Base-by-base conservation (phyloP, 2,888 invertebrate species). In the Herminia tarsipennalis region DNA sequence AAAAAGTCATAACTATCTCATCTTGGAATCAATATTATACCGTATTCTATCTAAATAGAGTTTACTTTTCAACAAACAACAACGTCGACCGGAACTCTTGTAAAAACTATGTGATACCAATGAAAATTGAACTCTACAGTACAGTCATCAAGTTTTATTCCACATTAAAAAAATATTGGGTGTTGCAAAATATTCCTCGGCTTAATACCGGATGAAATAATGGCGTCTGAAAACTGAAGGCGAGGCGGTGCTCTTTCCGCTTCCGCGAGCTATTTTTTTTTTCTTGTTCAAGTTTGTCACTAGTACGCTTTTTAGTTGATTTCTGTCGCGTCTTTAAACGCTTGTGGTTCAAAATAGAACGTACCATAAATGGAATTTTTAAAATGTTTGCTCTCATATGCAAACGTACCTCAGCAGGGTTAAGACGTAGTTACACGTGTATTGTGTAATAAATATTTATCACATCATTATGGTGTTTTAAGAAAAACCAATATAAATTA, bases 211-310 rank as follows among this genome's bases (percentile, higher is more conserved):
- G 76, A 78, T 79, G 81, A 81, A 80, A 79, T 81, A 81, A 83
- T 81, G 76, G 75, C 76, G 79, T 70, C 81, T 84, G 78, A 82
- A 86, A 81, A 73, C 81, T 82, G 77, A 78, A 81, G 79, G 70
- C 73, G 73, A 70, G 55, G 76, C 76, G 77, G 76, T 78, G 76
- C 77, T 72, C 74, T 83, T 80, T 73, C 79, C 78, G 77, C 70
- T 81, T 83, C 72, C 76, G n/a, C 73, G 73, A 70, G 73, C 63
- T 66, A 73, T 73, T 70, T 72, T 76, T 82, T 78, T 82, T 66
- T 73, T 62, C 57, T 72, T 64, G 56, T 70, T 64, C 49, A 50
- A 69, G 70, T 78, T 81, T 81, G 76, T 76, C 72, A 61, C 50
- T 65, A 56, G 67, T 73, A 53, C 56, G 69, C 57, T 76, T 72